Evolutionary conservation across 2,113 vertebrate species (phyloP).

Genomic region (Bufo bufo): DNA sequence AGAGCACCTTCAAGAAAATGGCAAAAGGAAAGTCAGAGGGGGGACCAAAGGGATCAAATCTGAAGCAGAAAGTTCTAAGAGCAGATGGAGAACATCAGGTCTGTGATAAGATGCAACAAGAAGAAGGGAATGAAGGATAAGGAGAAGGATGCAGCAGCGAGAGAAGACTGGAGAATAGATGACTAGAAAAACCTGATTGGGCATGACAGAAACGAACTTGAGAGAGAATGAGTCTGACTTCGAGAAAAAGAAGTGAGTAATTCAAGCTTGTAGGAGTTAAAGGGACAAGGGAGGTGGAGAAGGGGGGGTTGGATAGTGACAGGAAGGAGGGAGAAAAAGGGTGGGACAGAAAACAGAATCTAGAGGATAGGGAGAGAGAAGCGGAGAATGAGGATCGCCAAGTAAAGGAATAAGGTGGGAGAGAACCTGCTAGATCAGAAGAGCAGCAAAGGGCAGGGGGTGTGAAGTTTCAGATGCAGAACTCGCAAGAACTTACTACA

Average conservation of each 20-base stretch:
- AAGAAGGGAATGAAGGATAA: neutral
- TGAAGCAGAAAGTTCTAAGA: too few relatives aligned
- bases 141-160: neutral
- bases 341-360: constrained; percentile 43
- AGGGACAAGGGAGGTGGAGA: constrained; percentile 52
- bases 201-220: neutral
- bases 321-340: constrained; percentile 54
- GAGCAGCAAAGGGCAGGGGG: neutral
- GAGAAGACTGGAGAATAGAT: neutral
- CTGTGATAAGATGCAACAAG: neutral
- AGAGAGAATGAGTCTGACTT: constrained; percentile 5
- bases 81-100: neutral
- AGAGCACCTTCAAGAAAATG: neutral
- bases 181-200: constrained; percentile 40
- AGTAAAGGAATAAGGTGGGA: constrained; percentile 30
- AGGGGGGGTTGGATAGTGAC: constrained; percentile 48
- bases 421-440: neutral
- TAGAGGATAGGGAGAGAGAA: constrained; percentile 52
- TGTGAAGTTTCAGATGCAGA: constrained; percentile 4
- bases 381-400: constrained; percentile 33
- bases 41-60: too few relatives aligned
- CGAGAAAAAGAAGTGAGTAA: constrained; percentile 55
- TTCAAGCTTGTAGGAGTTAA: constrained; percentile 63
- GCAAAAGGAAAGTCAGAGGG: neutral
- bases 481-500: neutral